These are phyloP conservation scores for Chionodraco myersi DNA, from an alignment of 2,113 vertebrate genomes.

Conservation along the genomic window DNA sequence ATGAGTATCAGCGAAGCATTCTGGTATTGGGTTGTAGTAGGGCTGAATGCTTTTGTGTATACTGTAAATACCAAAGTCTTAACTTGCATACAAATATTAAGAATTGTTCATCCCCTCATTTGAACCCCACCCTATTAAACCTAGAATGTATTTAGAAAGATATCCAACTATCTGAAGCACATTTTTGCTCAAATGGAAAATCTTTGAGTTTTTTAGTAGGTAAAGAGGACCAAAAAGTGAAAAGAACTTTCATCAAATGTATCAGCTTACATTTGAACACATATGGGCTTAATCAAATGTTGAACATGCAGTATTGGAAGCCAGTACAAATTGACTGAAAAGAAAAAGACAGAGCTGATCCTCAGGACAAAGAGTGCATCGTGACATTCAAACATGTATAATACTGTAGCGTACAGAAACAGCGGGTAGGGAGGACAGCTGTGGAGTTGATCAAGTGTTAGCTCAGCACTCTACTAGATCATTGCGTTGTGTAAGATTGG, in stretches of 20 bases:
- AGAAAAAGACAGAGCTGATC: slow-evolving; percentile 7
- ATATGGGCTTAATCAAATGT: slow-evolving; percentile 16
- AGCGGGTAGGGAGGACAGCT: slow-evolving; percentile 20
- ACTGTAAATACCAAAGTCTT: neutral
- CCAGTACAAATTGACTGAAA: neutral
- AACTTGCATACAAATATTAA: neutral
- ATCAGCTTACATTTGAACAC: neutral
- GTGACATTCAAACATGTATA: slow-evolving; percentile 35
- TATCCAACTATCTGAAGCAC: neutral
- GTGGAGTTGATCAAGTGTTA: slow-evolving; percentile 28
- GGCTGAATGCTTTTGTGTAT: neutral
- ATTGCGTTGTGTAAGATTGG: neutral
- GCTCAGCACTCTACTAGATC: slow-evolving; percentile 17
- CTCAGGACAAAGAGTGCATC: slow-evolving; percentile 43
- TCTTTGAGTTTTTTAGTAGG: neutral
- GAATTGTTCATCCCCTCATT: neutral
- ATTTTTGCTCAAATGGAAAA: neutral
- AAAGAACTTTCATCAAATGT: no score
- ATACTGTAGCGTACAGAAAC: slow-evolving; percentile 16
- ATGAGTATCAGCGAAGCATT: slow-evolving; percentile 12
- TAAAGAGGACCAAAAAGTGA: neutral
- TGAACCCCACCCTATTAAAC: neutral
- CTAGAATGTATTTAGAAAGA: no score
- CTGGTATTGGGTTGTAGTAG: neutral
- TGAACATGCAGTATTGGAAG: slow-evolving; percentile 2